A percentile compares a stretch with the other conserved stretches of the same genome.
Conservation (phyloP, 2,888 invertebrate species). For the Pyrrhia umbra region DNA sequence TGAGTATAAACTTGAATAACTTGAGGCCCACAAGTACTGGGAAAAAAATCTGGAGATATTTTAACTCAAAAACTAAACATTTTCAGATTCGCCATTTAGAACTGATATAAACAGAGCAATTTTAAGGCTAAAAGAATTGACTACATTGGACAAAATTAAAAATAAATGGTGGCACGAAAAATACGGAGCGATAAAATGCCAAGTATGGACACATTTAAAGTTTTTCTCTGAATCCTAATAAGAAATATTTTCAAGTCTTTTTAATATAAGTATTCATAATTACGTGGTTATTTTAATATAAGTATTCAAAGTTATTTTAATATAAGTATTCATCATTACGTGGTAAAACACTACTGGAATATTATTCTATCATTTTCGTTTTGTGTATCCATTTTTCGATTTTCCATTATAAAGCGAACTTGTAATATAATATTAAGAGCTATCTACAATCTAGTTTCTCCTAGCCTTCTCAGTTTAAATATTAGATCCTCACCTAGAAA, state of each 20-base stretch:
- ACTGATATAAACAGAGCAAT: conserved; percentile 96
- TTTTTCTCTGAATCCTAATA: too few relatives aligned
- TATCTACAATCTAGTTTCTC: too few relatives aligned
- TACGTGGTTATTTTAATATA: background rate
- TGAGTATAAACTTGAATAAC: conserved; percentile 78
- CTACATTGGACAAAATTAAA: conserved; percentile 94
- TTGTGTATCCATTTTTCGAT: background rate
- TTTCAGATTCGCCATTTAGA: conserved; percentile 90
- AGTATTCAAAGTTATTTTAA: background rate
- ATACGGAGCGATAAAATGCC: conserved; percentile 91
- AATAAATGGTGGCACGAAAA: conserved; percentile 97
- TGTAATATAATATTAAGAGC: background rate
- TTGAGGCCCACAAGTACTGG: background rate
- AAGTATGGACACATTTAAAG: conserved; percentile 70
- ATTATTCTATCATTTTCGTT: background rate
- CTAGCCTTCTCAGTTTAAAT: background rate
- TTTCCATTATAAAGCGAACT: background rate
- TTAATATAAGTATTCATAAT: too few relatives aligned
- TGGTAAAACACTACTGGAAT: too few relatives aligned
- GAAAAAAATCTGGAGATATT: background rate
- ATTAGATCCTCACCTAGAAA: too few relatives aligned
- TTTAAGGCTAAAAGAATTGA: conserved; percentile 96
- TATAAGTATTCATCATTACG: too few relatives aligned
- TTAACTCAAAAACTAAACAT: background rate
- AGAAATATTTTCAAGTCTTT: too few relatives aligned